These are phyloP conservation scores for Xiphorhynchus erythropygius DNA, from an alignment of 2,797 vertebrate species.

Conservation along the genomic window DNA sequence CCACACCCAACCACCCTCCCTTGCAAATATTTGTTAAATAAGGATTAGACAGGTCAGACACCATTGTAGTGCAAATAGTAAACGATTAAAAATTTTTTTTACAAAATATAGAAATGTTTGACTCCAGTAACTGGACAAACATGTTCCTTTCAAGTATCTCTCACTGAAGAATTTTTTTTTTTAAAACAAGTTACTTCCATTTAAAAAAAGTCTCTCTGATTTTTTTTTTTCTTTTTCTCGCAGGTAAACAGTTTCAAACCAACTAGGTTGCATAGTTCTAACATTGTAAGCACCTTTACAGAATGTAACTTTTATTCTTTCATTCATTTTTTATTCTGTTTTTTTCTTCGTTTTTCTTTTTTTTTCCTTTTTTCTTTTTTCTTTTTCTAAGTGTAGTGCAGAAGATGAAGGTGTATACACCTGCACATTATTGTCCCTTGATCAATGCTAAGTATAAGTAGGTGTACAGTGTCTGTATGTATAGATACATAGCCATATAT, in stretches of 20 bases:
- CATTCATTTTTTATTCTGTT: conserved; percentile 65
- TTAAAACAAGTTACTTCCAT: conserved; percentile 82
- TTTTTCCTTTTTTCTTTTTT: conserved; percentile 62
- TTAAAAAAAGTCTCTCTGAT: conserved; percentile 78
- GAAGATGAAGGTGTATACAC: conserved; percentile 77
- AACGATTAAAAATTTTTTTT: conserved; percentile 83
- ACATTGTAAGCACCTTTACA: conserved; percentile 90
- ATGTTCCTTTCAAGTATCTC: conserved; percentile 99
- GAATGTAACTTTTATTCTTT: conserved; percentile 84
- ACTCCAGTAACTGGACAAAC: conserved; percentile 97
- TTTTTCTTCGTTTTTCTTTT: conserved; percentile 72
- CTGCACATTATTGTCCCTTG: conserved; percentile 69
- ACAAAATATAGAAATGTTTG: conserved; percentile 96
- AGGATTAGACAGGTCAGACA: conserved; percentile 88
- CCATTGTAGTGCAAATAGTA: conserved; percentile 98
- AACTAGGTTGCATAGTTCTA: conserved; percentile 99
- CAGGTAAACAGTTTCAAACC: conserved; percentile 91
- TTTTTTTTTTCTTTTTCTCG: conserved; percentile 74
- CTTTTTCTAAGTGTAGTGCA: conserved; percentile 75
- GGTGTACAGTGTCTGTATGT: conserved; percentile 25
- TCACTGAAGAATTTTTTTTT: conserved; percentile 82
- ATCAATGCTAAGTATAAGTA: not conserved
- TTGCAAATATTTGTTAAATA: conserved; percentile 87
- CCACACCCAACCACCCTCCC: conserved; percentile 78
- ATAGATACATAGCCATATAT: conserved; percentile 30